Base-by-base conservation (phyloP, 1,140 invertebrate genomes). In the Saxidomus purpurata region DNA sequence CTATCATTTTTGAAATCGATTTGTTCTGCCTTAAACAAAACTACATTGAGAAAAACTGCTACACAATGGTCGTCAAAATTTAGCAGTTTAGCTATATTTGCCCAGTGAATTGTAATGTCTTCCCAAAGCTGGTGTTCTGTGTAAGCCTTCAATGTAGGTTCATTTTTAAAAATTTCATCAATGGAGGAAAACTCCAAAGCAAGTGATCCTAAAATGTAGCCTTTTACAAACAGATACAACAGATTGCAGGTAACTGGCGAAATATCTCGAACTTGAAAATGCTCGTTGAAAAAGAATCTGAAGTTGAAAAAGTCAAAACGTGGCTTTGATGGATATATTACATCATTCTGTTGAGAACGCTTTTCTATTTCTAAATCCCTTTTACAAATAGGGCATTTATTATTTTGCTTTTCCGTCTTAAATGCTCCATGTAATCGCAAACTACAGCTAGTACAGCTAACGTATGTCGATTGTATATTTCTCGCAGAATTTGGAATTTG, bases 51-150 rank as follows among this genome's bases (percentile, higher is more conserved):
- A 40, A 87, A 67, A 0, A 59, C 25, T 19, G 38, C 71, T 28
- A 77, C 28, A 19, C 49, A 52, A 80, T 40, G 55, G 34, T 87
- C 74, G n/a, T 63, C 59, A 38, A 87, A 17, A 43, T 80, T 80
- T 8, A 77, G n/a, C 11, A 63, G 11, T n/a, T 17, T 1, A 47
- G 40, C 28, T 0, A 79, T 11, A 22, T 67, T 34, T 43, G 15
- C 28, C 52, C 74, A 87, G 38, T 79, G 52, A 36, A 80, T 8
- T 0, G 31, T 6, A 31, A 87, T 43, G 17, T 59, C 34, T 0
- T 17, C 17, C 17, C 19, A 49, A 15, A 87, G 59, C 13, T 40
- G 40, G 15, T 80, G 2, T 19, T 8, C 19, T 17, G 49, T n/a
- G n/a, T 77, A 34, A 1, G 11, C 34, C 34, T 76, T 31, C 49